Base-by-base conservation (phyloP, 2,888 invertebrate species). In the Trissoscelio sp. region DNA sequence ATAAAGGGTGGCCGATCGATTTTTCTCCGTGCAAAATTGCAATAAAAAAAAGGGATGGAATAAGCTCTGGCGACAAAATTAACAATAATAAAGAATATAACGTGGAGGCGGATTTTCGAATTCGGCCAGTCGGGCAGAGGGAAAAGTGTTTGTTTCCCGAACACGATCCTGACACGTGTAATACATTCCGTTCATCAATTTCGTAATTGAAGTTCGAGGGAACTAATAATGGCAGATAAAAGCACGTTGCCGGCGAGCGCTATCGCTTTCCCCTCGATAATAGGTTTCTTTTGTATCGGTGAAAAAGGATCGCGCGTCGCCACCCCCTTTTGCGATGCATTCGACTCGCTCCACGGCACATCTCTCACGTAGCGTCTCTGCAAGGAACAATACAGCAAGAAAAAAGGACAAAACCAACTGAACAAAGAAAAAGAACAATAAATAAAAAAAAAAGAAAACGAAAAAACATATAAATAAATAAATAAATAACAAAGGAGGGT, bases 201-300 rank as follows among this genome's bases (percentile, higher is more conserved):
- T 62, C 42, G 79, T 69, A 69, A 75, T 74, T 64, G 74, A 82
- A 74, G 48, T 73, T 69, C 18, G 69, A 74, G 79, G 69, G 73
- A 58, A 62, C 69, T 66, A 74, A 79, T 74, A 69, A 62, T 48
- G 72, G 58, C 48, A 67, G 78, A 81, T 74, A 79, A 82, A 69
- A 70, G 69, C 70, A 57, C 72, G 70, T 24, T 66, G 22, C 53
- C 34, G 53, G 62, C 53, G 28, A 73, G 42, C 28, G 53, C 73
- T 60, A 73, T 67, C 74, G 69, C 69, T 80, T 74, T 74, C 69
- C 74, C 74, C 67, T 74, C 73, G 62, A 80, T 74, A 80, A 80
- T 80, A 64, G 80, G 57, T 75, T 80, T 70, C 80, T 70, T 80
- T 80, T 80, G 80, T 79, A 62, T 58, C 66, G 72, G 60, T 57